These are phyloP conservation scores for Pteropus rufus DNA, from an alignment of 2,797 vertebrate species.

Conservation along the genomic window DNA sequence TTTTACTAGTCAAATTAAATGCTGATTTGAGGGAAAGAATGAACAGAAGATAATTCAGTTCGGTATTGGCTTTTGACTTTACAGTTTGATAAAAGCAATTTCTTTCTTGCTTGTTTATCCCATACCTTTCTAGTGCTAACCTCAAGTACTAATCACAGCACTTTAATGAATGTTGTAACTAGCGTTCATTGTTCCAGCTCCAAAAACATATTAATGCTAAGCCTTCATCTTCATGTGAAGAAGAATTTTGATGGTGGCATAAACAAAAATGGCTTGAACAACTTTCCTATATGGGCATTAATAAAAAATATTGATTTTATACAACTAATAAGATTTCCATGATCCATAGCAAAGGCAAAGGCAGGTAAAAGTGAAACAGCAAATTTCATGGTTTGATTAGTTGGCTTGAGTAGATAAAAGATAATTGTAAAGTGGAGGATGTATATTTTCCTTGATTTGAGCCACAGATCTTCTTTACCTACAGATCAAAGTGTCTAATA, in stretches of 20 bases:
- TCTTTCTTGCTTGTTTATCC: slow-evolving; percentile 12
- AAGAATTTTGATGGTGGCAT: slow-evolving; percentile 4
- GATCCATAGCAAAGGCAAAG: not conserved
- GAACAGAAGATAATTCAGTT: slow-evolving; percentile 32
- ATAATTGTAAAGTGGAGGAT: not conserved
- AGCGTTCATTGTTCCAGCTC: not conserved
- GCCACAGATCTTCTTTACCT: not conserved
- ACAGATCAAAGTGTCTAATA: slow-evolving; percentile 17
- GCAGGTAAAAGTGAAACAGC: not conserved
- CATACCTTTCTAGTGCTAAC: slow-evolving; percentile 15
- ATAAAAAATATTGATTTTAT: slow-evolving; percentile 3
- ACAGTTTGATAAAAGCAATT: slow-evolving; percentile 31
- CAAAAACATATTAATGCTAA: slow-evolving; percentile 2
- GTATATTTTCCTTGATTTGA: not conserved
- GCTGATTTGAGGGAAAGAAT: slow-evolving; percentile 8
- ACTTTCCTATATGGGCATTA: not conserved
- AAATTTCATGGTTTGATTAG: not conserved
- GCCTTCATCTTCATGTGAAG: not conserved
- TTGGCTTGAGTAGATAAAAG: not conserved
- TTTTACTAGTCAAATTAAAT: slow-evolving; percentile 45
- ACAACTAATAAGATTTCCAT: not conserved
- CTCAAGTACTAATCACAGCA: not conserved
- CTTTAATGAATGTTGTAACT: not conserved
- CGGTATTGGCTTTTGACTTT: slow-evolving; percentile 12
- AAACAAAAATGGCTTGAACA: not conserved